Conservation (phyloP, 2,888 invertebrate genomes). For the Cheilosia soror region DNA sequence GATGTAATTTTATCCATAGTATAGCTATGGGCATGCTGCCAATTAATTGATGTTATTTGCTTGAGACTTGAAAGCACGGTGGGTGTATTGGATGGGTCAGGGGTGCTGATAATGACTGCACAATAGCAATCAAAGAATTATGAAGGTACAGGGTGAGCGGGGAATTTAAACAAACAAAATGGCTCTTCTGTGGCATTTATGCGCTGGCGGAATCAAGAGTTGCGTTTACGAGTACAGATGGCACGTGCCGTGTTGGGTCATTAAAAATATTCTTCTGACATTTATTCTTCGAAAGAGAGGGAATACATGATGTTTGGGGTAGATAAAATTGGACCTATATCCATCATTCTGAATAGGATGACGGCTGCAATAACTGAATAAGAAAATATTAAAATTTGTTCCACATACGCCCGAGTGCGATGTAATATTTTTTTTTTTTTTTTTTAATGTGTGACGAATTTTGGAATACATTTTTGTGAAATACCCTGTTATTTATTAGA, state of each 20-base stretch:
- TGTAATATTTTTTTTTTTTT: constrained; percentile 2
- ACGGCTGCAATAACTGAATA: neutral
- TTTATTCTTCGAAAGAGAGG: too few species aligned
- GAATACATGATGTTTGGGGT: too few species aligned
- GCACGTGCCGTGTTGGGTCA: too few species aligned
- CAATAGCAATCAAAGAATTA: constrained; percentile 22
- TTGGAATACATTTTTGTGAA: neutral
- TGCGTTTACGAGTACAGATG: too few species aligned
- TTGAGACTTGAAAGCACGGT: constrained; percentile 59
- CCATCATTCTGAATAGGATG: too few species aligned
- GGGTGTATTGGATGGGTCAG: neutral
- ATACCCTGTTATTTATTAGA: neutral
- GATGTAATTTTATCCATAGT: constrained; percentile 68
- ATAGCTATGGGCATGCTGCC: constrained; percentile 66
- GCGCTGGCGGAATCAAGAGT: neutral
- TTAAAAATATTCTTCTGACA: too few species aligned
- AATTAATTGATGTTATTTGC: constrained; percentile 73
- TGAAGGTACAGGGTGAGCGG: constrained; percentile 17
- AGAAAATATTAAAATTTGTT: constrained; percentile 21
- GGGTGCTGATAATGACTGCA: constrained; percentile 34
- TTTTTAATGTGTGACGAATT: neutral
- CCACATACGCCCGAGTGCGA: constrained; percentile 67
- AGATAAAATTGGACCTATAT: too few species aligned
- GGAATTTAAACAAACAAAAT: neutral
- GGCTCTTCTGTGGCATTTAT: neutral